Percentiles rank a stretch among this genome's conserved stretches.
phyloP scores from a whole-genome alignment of 2,888 invertebrate species.

The Parnassius orleans region DNA sequence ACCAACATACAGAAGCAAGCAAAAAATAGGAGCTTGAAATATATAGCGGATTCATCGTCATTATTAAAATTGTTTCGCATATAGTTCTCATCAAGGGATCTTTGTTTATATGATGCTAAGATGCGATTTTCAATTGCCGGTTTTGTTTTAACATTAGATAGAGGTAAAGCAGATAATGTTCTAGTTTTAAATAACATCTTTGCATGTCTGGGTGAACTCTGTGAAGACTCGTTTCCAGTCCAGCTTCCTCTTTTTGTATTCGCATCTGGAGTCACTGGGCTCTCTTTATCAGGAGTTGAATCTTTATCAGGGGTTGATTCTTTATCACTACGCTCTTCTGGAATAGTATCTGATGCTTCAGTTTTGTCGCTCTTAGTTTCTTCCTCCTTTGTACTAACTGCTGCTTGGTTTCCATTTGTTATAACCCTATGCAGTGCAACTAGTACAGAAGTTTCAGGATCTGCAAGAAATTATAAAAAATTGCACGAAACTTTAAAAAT shows the following conservation, averaged over 20 bases:
- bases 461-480: constrained; percentile 39
- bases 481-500: no score
- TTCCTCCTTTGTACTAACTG: constrained; percentile 32
- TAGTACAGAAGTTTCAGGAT: constrained; percentile 63
- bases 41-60: constrained; percentile 84
- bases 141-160: constrained; percentile 58
- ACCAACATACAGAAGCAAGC: constrained; percentile 91
- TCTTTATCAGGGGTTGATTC: constrained; percentile 61
- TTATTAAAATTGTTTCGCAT: constrained; percentile 65
- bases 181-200: constrained; percentile 69
- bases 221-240: constrained; percentile 51
- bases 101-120: constrained; percentile 64
- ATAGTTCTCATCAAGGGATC: constrained; percentile 69
- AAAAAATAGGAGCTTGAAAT: constrained; percentile 89
- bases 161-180: constrained; percentile 69
- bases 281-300: constrained; percentile 59
- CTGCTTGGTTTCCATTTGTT: constrained; percentile 43
- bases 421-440: constrained; percentile 57
- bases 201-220: constrained; percentile 63
- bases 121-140: constrained; percentile 59
- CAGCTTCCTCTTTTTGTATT: constrained; percentile 56
- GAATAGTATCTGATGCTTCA: constrained; percentile 42
- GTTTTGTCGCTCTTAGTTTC: constrained; percentile 55
- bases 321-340: constrained; percentile 50
- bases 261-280: constrained; percentile 56